phyloP scores from a whole-genome alignment of 2,113 vertebrate species.

The Cranoglanis bouderius region DNA sequence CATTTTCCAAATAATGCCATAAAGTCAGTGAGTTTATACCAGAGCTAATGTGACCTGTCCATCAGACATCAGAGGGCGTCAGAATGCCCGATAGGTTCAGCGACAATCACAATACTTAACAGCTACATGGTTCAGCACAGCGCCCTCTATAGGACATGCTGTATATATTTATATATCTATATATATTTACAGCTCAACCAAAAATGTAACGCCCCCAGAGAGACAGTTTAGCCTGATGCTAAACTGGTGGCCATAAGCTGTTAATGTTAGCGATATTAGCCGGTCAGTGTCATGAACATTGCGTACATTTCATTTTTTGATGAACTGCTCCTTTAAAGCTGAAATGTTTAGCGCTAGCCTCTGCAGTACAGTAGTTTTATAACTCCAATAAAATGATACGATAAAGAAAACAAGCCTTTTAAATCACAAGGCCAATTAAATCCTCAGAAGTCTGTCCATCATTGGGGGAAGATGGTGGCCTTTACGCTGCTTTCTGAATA shows the following conservation, averaged over 20 bases:
- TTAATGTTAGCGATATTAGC: not conserved
- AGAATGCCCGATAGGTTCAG: not conserved
- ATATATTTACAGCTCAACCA: not conserved
- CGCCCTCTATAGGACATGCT: not conserved
- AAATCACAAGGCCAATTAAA: not conserved
- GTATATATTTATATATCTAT: not conserved
- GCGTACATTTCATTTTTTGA: not conserved
- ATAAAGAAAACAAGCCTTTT: not conserved
- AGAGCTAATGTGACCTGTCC: not conserved
- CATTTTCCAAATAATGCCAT: not conserved
- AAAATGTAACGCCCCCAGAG: not conserved
- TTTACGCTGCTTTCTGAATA: not conserved
- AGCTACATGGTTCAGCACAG: not conserved
- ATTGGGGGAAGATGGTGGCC: not conserved
- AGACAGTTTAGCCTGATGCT: not conserved
- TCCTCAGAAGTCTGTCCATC: not conserved
- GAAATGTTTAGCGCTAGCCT: not conserved
- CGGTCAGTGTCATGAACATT: not conserved
- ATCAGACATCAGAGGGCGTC: not conserved
- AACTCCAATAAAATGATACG: not conserved
- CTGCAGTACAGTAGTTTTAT: slow-evolving; percentile 1
- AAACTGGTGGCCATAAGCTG: not conserved
- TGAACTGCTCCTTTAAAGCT: not conserved
- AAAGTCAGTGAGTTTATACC: not conserved
- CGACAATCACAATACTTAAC: not conserved